phyloP scores from a whole-genome alignment of 2,113 vertebrate genomes.

The Myotis davidii region DNA sequence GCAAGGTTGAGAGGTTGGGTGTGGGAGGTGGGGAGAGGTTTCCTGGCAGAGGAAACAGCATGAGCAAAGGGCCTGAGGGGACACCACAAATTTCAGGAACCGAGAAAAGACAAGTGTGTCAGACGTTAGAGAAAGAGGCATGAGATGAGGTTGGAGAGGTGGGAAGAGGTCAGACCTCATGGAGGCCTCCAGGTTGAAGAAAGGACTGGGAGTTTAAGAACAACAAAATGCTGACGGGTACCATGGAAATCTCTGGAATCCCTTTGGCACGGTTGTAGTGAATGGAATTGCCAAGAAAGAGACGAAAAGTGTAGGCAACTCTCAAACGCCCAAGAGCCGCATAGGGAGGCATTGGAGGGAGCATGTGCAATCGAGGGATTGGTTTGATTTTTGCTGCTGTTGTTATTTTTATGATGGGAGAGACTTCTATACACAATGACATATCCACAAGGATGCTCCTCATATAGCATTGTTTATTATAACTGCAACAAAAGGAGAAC shows the following conservation, averaged over 20 bases:
- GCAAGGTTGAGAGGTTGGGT: background rate
- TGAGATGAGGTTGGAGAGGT: background rate
- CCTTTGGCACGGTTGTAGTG: background rate
- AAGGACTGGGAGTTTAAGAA: background rate
- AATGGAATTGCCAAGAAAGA: background rate
- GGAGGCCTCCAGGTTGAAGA: background rate
- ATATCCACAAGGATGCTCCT: background rate
- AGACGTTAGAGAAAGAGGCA: background rate
- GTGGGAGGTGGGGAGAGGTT: background rate
- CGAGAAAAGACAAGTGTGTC: background rate
- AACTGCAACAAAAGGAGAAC: background rate
- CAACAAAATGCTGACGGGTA: background rate
- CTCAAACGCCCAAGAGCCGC: background rate
- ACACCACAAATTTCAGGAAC: background rate
- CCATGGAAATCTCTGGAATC: background rate
- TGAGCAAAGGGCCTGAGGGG: background rate
- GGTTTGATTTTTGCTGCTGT: background rate
- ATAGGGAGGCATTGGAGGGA: background rate
- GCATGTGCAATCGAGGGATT: background rate
- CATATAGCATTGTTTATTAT: background rate
- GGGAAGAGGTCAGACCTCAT: background rate
- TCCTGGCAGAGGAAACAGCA: conserved; percentile 33
- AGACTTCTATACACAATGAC: background rate
- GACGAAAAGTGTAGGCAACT: background rate
- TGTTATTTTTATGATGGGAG: background rate